Evolutionary conservation across 1,140 invertebrate species (phyloP).

Genomic region (Brevipalpus yothersi): DNA sequence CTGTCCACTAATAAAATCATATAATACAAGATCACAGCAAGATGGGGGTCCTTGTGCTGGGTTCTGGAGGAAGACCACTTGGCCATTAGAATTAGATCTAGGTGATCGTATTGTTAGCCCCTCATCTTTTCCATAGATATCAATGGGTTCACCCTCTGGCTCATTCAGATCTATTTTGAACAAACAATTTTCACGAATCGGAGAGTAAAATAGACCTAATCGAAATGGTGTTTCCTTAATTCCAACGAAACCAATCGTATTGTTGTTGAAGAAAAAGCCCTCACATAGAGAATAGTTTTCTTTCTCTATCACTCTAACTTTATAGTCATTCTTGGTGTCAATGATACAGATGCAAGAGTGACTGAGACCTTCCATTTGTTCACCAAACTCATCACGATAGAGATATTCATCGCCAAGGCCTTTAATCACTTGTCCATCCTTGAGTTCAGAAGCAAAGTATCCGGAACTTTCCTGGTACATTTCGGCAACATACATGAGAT

Average conservation of each 20-base stretch:
- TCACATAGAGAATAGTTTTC: constrained; percentile 41
- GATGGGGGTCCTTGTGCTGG: constrained; percentile 23
- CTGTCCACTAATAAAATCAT: too few relatives aligned
- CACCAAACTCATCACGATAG: not conserved
- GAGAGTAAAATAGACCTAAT: constrained; percentile 55
- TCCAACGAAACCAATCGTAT: constrained; percentile 45
- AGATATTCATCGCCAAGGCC: not conserved
- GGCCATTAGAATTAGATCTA: constrained; percentile 20
- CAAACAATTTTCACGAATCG: constrained; percentile 25
- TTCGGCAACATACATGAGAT: not conserved
- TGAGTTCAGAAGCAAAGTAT: too few relatives aligned
- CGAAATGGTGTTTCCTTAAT: constrained; percentile 40
- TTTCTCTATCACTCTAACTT: constrained; percentile 7
- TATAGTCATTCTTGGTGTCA: constrained; percentile 31
- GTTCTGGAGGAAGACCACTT: constrained; percentile 23
- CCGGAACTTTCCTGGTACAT: too few relatives aligned
- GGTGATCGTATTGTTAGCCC: constrained; percentile 15
- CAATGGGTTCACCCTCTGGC: not conserved
- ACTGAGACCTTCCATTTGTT: constrained; percentile 33
- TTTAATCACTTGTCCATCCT: too few relatives aligned
- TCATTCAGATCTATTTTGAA: not conserved
- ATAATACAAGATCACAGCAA: too few relatives aligned
- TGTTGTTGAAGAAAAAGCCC: constrained; percentile 37
- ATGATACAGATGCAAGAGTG: constrained; percentile 42
- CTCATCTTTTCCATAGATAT: not conserved